Evolutionary conservation across 1,140 invertebrate species (phyloP), one percentile per base, ranked within the genome.

Genomic region (Charaxes varanes): DNA sequence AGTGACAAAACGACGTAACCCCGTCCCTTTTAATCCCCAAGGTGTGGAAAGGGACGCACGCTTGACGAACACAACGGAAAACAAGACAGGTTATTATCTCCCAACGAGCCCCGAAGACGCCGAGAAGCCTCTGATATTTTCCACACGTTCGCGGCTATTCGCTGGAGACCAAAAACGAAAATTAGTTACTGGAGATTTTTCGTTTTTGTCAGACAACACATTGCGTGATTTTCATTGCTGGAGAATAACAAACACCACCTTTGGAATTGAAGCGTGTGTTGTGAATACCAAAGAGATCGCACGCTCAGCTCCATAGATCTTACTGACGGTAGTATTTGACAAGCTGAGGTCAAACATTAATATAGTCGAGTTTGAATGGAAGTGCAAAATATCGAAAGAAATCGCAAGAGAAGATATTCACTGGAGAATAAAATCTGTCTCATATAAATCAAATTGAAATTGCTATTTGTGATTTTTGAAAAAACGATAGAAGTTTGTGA

Each of bases 21-120:
- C 50, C 43, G 45, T 72, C 73, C 51, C 69, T 56, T 56, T 74
- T 58, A 31, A 41, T 46, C 43, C 19, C 35, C 30, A 14, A 40
- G 28, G 56, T 30, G 26, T 28, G 34, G 43, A 68, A 28, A 61
- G 40, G 46, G 66, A 77, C 38, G 44, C 51, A 50, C 42, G 45
- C 45, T 52, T 78, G 73, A 78, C 69, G 71, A 70, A 61, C 55
- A 56, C 55, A 63, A 65, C 62, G 45, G 62, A 62, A 71, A 80
- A 74, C 70, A 79, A 77, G 74, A 79, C 77, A 81, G 70, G 72
- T 77, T 79, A 79, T 81, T 81, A 81, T 78, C 67, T 76, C 66
- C 41, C 64, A 66, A 67, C 63, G 60, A 71, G 59, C 61, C 66
- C 62, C 15, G 56, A 67, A 66, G 55, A 73, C 59, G 63, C 63